Evolutionary conservation across 2,797 vertebrate genomes (phyloP).

Genomic region (Delichon dasypus): DNA sequence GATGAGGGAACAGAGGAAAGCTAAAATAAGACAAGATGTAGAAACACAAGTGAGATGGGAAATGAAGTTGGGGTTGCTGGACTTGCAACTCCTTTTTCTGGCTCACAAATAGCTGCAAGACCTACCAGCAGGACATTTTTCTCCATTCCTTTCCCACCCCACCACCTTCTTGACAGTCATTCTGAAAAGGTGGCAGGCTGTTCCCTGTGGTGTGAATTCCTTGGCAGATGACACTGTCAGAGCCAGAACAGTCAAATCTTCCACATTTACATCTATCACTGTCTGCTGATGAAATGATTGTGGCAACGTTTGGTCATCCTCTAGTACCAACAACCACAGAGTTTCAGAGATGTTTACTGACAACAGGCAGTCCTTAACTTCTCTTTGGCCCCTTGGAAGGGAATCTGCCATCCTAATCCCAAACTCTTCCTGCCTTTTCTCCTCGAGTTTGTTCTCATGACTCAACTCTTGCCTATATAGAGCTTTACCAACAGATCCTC

Average conservation of each 20-base stretch:
- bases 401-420: neutral
- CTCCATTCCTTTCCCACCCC: neutral
- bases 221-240: neutral
- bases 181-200: neutral
- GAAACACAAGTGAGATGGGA: neutral
- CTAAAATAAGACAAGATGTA: neutral
- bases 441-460: neutral
- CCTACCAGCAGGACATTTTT: neutral
- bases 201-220: neutral
- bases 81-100: neutral
- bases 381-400: neutral
- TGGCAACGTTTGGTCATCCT: neutral
- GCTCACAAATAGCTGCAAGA: neutral
- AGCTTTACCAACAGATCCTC: neutral
- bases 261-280: rapidly evolving
- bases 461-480: neutral
- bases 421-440: neutral
- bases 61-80: neutral
- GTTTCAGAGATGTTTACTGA: neutral
- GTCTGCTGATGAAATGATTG: neutral
- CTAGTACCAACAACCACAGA: neutral
- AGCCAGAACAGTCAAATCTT: neutral
- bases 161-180: neutral
- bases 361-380: neutral
- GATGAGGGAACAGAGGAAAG: neutral